Evolutionary conservation across 2,888 invertebrate species (phyloP), one percentile per base, ranked within the genome.

Genomic region (Amitus sp.): DNA sequence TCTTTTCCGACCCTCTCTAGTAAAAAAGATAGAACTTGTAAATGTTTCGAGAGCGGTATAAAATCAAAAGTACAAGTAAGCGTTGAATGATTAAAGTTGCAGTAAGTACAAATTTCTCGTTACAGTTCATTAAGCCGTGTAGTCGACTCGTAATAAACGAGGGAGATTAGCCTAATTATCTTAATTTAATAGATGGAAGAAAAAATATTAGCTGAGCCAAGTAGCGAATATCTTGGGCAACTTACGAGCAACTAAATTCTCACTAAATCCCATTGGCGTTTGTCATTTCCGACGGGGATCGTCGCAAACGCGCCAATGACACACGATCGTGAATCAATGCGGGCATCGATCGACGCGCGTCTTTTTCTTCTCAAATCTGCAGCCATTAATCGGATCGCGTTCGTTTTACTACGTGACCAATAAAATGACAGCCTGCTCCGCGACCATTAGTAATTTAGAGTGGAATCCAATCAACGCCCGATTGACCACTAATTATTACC

Each of bases 311-410:
- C 15, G 46, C 3, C 46, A 17, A 39, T 47, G 54, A 50, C 54
- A n/a, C n/a, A 39, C 49, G 43, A 20, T 47, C 52, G 39, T 48
- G 51, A 53, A 47, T 53, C 53, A 53, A 53, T 47, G 15, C 27
- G 19, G 20, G n/a, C 40, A 27, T 23, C 43, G 43, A 43, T 43
- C 43, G 13, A 12, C 13, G 23, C 23, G 30, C 47, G 39, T 53
- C 39, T 39, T 42, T 54, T 48, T 27, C 27, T 42, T 46, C 43
- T 43, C 43, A 27, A 43, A 43, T 23, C 43, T n/a, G n/a, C 43
- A 23, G 43, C 13, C 19, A 23, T 30, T 46, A 46, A 46, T 46
- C 46, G 27, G 46, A 34, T 47, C 51, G 12, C 49, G 34, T 47
- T 37, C 47, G 30, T n/a, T 42, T 40, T 42, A 18, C 50, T 9